A percentile compares a stretch with the other conserved stretches of the same genome.
Conservation (phyloP, 2,888 invertebrate species). For the Diarsia brunnea region DNA sequence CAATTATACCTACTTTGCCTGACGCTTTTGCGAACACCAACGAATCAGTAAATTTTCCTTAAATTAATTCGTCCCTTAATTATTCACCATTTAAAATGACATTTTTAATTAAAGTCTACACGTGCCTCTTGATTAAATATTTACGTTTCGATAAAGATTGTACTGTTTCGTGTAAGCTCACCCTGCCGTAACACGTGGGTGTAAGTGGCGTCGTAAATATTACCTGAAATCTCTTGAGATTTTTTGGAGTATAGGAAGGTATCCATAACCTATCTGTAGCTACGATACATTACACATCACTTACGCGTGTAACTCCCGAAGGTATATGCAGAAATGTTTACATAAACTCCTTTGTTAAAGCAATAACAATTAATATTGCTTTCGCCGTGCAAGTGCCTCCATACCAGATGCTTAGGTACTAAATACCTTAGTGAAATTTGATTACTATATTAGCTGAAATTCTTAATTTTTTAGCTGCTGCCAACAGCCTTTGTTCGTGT, state of each 20-base stretch:
- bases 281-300: constrained; percentile 5
- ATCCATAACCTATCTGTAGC: not conserved
- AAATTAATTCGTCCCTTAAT: not conserved
- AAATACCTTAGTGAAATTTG: not conserved
- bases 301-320: not conserved
- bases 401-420: not conserved
- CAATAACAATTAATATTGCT: not conserved
- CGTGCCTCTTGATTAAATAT: constrained; percentile 31
- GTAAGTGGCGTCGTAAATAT: not conserved
- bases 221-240: constrained; percentile 21
- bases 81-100: not conserved
- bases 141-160: constrained; percentile 12
- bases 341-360: not conserved
- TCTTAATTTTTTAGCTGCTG: too few species aligned
- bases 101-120: not conserved
- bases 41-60: not conserved
- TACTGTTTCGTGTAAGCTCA: not conserved
- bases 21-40: not conserved
- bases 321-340: not conserved
- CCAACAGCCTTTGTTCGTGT: too few species aligned
- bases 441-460: not conserved
- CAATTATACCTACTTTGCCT: not conserved
- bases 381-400: not conserved
- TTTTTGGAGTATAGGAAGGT: constrained; percentile 1
- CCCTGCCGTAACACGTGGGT: constrained; percentile 6